A percentile compares a stretch with the other conserved stretches of the same genome.
These are phyloP conservation scores for Heterodera filipjevi DNA, from an alignment of 2,888 invertebrate genomes.

Conservation along the genomic window DNA sequence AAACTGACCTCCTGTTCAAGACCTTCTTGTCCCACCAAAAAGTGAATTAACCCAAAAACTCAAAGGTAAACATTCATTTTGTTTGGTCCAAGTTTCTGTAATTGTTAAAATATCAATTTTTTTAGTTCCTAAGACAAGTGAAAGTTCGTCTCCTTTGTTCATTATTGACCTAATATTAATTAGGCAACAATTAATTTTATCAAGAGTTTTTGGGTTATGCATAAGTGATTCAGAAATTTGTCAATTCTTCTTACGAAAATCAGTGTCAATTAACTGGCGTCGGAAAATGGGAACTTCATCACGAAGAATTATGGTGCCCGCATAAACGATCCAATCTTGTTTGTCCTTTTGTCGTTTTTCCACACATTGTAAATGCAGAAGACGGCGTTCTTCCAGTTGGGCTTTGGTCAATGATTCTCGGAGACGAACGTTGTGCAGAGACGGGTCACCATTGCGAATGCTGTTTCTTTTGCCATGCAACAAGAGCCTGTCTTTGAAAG, in stretches of 20 bases:
- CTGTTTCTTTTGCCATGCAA: neutral
- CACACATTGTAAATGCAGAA: neutral
- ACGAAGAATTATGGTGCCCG: neutral
- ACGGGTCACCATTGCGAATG: neutral
- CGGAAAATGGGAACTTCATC: neutral
- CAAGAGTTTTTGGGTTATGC: neutral
- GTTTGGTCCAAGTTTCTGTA: neutral
- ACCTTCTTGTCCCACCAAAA: too few relatives aligned
- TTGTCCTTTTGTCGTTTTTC: neutral
- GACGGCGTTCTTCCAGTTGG: neutral
- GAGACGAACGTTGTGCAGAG: neutral
- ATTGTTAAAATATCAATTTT: neutral
- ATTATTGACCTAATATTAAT: neutral
- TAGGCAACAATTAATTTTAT: neutral
- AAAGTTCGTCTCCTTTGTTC: neutral
- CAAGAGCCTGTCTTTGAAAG: neutral
- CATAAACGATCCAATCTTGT: neutral
- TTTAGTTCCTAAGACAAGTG: neutral
- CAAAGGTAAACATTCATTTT: neutral
- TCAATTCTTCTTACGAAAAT: neutral
- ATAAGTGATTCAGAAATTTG: too few relatives aligned
- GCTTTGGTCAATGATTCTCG: neutral
- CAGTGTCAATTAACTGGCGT: neutral
- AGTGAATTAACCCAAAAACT: too few relatives aligned
- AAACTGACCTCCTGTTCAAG: too few relatives aligned